Percentiles rank a stretch among this genome's conserved stretches.
Evolutionary conservation across 2,888 invertebrate genomes (phyloP).

Genomic region (Lysandra coridon): DNA sequence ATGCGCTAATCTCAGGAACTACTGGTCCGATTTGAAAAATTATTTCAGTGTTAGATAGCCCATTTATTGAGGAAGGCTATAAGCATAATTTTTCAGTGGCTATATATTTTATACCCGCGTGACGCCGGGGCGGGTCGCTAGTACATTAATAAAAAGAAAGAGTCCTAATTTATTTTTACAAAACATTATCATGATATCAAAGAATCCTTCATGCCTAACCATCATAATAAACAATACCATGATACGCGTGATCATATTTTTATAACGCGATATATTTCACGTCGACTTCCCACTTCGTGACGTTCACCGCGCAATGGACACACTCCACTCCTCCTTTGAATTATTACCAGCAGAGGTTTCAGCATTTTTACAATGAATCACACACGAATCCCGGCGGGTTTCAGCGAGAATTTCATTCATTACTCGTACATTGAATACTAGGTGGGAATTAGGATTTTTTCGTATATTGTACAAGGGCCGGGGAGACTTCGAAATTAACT

Average conservation of each 20-base stretch:
- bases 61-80: too few relatives aligned
- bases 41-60: too few relatives aligned
- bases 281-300: neutral
- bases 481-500: slow-evolving; percentile 27
- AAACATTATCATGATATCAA: too few relatives aligned
- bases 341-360: slow-evolving; percentile 42
- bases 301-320: slow-evolving; percentile 34
- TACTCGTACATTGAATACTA: slow-evolving; percentile 32
- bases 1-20: too few relatives aligned
- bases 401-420: slow-evolving; percentile 40
- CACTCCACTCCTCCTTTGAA: slow-evolving; percentile 35
- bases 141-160: too few relatives aligned
- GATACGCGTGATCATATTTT: neutral
- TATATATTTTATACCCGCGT: too few relatives aligned
- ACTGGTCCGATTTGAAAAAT: too few relatives aligned
- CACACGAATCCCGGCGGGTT: slow-evolving; percentile 40
- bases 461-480: slow-evolving; percentile 27
- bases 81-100: too few relatives aligned
- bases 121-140: too few relatives aligned
- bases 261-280: neutral
- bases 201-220: too few relatives aligned
- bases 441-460: slow-evolving; percentile 31
- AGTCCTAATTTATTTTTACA: too few relatives aligned
- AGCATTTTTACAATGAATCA: slow-evolving; percentile 49
- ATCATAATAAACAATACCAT: too few relatives aligned